These are phyloP conservation scores for Malaclemys terrapin DNA, from an alignment of 2,113 vertebrate genomes.

Conservation along the genomic window DNA sequence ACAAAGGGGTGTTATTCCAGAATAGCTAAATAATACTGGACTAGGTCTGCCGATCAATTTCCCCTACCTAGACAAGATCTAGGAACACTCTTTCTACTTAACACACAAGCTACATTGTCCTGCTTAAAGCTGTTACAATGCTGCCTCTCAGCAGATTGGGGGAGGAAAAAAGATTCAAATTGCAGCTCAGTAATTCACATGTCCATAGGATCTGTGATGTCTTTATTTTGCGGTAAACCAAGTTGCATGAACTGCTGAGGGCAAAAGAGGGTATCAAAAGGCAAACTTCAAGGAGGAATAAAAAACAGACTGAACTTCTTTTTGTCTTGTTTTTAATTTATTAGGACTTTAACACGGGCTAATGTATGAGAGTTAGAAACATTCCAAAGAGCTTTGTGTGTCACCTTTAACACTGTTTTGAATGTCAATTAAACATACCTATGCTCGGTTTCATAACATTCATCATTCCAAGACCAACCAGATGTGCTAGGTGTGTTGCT, in stretches of 20 bases:
- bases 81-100: accelerated
- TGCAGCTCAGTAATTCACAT: not conserved
- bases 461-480: no score
- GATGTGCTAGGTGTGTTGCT: no score
- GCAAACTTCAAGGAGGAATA: not conserved
- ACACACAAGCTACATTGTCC: not conserved
- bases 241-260: not conserved
- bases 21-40: not conserved
- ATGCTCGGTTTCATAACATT: not conserved
- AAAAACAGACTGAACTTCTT: not conserved
- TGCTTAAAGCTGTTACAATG: not conserved
- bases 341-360: not conserved
- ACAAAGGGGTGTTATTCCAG: not conserved
- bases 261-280: not conserved
- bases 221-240: not conserved
- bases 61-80: not conserved
- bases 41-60: accelerated
- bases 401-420: not conserved
- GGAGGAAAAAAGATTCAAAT: not conserved
- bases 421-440: not conserved
- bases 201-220: not conserved
- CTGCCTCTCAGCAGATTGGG: not conserved
- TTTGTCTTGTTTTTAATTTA: not conserved
- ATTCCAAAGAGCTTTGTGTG: not conserved
- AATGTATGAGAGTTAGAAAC: not conserved